A percentile compares a stretch with the other conserved stretches of the same genome.
Conservation (phyloP, 2,797 vertebrate genomes). For the Emydoidea blandingii region DNA sequence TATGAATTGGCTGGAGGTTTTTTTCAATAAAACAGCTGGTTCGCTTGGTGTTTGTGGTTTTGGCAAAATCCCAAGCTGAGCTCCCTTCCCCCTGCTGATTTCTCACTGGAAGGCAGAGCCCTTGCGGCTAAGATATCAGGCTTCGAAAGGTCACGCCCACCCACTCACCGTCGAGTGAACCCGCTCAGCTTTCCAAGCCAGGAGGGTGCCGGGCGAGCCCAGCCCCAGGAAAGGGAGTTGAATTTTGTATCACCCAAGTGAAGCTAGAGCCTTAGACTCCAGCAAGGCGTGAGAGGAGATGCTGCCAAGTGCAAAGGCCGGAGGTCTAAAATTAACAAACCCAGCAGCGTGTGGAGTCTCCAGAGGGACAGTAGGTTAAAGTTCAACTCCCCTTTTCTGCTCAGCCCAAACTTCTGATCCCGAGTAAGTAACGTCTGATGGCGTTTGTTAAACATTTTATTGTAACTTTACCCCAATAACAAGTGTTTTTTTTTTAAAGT, state of each 20-base stretch:
- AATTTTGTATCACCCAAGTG: not conserved
- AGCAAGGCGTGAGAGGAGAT: not conserved
- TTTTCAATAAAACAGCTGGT: not conserved
- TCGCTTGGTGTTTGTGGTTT: not conserved
- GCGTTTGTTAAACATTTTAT: not conserved
- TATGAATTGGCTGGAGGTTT: not conserved
- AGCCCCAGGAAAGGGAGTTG: not conserved
- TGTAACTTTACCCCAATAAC: not conserved
- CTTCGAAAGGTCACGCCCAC: not conserved
- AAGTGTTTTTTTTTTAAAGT: not conserved
- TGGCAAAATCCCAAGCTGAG: not conserved
- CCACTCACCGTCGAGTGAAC: not conserved
- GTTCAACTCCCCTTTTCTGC: not conserved
- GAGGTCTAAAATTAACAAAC: not conserved
- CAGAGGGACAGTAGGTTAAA: not conserved
- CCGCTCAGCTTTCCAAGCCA: too few species aligned
- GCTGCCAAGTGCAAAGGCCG: not conserved
- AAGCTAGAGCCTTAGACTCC: not conserved
- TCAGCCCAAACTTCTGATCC: not conserved
- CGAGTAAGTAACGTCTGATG: not conserved
- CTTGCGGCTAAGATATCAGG: not conserved
- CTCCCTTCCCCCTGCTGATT: not conserved
- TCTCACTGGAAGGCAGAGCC: not conserved
- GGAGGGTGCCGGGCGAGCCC: not conserved
- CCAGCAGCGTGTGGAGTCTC: too few species aligned